A percentile compares a stretch with the other conserved stretches of the same genome.
Conservation (phyloP, 2,888 invertebrate genomes). For the Ophraella communa region DNA sequence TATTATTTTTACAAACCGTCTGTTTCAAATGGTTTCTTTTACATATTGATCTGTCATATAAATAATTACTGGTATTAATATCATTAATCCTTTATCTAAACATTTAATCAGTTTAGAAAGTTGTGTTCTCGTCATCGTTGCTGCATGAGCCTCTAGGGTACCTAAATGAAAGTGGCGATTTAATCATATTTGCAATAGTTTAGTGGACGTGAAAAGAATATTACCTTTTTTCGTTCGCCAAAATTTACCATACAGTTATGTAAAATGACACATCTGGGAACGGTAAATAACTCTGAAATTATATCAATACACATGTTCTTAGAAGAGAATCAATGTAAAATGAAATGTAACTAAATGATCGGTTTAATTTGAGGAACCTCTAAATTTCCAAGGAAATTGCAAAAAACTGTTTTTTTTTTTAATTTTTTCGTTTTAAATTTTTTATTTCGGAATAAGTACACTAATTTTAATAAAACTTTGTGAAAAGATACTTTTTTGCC, state of each 20-base stretch:
- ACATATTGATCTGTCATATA: conserved; percentile 1
- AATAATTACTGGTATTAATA: conserved; percentile 15
- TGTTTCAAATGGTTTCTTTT: not conserved
- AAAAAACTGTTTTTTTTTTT: too few species aligned
- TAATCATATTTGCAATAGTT: not conserved
- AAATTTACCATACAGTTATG: not conserved
- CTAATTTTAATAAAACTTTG: too few species aligned
- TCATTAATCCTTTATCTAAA: conserved; percentile 23
- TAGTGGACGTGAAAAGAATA: not conserved
- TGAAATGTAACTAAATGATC: too few species aligned
- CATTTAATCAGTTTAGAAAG: conserved; percentile 33
- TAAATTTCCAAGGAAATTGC: too few species aligned
- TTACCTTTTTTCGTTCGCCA: not conserved
- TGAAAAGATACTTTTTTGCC: too few species aligned
- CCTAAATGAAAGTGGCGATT: conserved; percentile 13
- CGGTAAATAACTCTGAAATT: too few species aligned
- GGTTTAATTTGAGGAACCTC: too few species aligned
- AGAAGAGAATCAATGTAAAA: too few species aligned
- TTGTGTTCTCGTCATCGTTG: conserved; percentile 1
- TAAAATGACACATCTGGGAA: too few species aligned
- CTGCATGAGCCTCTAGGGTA: conserved; percentile 17
- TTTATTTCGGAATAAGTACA: too few species aligned
- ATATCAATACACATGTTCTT: too few species aligned
- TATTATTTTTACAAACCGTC: not conserved
- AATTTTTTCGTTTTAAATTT: too few species aligned